Conservation (phyloP, 2,888 invertebrate genomes). For the Drosophila pullipes region DNA sequence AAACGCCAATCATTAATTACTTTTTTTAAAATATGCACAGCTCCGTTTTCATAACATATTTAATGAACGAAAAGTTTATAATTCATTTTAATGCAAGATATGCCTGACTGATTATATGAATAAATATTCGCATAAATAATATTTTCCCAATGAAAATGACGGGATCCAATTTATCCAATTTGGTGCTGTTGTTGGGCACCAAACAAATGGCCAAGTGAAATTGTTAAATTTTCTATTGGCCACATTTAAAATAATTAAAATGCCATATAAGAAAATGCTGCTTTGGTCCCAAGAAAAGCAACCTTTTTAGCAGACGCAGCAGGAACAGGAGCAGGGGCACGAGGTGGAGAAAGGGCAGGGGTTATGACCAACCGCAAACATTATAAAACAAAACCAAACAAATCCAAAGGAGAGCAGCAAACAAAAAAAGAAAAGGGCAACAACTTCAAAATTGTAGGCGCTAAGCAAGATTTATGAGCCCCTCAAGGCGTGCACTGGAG, state of each 20-base stretch:
- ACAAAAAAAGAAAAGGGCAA: constrained; percentile 31
- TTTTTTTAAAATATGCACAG: constrained; percentile 26
- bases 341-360: not conserved
- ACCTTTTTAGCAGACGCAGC: constrained; percentile 12
- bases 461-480: constrained; percentile 78
- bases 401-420: constrained; percentile 5
- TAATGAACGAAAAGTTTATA: constrained; percentile 5
- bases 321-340: not conserved
- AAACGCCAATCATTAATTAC: constrained; percentile 50
- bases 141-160: constrained; percentile 17
- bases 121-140: constrained; percentile 51
- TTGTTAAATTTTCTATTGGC: constrained; percentile 49
- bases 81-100: constrained; percentile 34
- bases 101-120: constrained; percentile 35
- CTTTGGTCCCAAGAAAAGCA: constrained; percentile 3
- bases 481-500: constrained; percentile 41
- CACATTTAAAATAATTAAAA: constrained; percentile 74
- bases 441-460: constrained; percentile 37
- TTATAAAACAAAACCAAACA: constrained; percentile 31
- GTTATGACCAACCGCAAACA: constrained; percentile 50
- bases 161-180: constrained; percentile 3
- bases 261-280: constrained; percentile 52
- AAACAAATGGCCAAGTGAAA: constrained; percentile 11
- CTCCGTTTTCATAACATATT: not conserved
- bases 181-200: constrained; percentile 1